phyloP scores from a whole-genome alignment of 2,888 invertebrate species.

The Colostygia pectinataria region DNA sequence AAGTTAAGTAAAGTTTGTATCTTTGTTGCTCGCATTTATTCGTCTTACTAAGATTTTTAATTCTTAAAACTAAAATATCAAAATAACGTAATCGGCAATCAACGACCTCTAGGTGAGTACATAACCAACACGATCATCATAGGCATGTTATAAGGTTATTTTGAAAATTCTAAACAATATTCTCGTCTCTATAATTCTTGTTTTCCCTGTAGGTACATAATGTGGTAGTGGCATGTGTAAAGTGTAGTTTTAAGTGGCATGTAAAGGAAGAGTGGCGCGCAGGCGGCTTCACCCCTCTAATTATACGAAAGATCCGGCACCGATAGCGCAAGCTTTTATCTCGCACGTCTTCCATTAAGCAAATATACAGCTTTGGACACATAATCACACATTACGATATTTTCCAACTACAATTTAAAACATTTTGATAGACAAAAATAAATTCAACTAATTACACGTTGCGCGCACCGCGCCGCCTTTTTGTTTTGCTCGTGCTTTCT shows the following conservation, averaged over 20 bases:
- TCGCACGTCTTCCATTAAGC: constrained; percentile 79
- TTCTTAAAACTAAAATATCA: too few relatives aligned
- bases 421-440: constrained; percentile 80
- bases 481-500: constrained; percentile 52
- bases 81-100: too few relatives aligned
- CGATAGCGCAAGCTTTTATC: constrained; percentile 80
- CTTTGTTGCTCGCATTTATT: too few relatives aligned
- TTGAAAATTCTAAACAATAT: constrained; percentile 2
- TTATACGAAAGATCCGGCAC: constrained; percentile 66
- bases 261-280: constrained; percentile 54
- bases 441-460: constrained; percentile 62
- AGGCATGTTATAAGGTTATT: neutral
- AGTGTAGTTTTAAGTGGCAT: constrained; percentile 78
- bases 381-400: constrained; percentile 76
- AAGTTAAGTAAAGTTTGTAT: too few relatives aligned
- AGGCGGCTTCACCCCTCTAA: constrained; percentile 68
- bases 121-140: neutral
- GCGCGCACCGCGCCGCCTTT: constrained; percentile 52
- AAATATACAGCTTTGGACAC: constrained; percentile 78
- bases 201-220: constrained; percentile 53
- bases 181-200: constrained; percentile 4
- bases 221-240: constrained; percentile 55
- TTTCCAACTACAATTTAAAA: constrained; percentile 78
- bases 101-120: constrained; percentile 4
- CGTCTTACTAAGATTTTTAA: too few relatives aligned